phyloP scores from a whole-genome alignment of 2,888 invertebrate species.

The Caprella mutica region DNA sequence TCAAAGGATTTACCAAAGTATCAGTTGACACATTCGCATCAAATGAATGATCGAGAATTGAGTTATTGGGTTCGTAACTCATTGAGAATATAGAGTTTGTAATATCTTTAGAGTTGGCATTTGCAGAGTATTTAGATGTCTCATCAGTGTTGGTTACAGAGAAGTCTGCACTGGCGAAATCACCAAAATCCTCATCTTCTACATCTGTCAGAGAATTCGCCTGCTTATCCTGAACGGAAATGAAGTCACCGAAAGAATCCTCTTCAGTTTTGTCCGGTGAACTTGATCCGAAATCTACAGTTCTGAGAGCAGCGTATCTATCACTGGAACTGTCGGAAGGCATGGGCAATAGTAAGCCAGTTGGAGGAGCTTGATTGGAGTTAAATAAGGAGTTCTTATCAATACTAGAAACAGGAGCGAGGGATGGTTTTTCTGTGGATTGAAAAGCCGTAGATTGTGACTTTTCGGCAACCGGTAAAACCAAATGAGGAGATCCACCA shows the following conservation, averaged over 20 bases:
- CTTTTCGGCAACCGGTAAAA: neutral
- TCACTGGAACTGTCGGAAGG: neutral
- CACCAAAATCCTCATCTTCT: constrained; percentile 2
- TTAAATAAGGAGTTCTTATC: neutral
- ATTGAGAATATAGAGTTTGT: too few relatives aligned
- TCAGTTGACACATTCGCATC: too few relatives aligned
- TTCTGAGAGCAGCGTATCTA: neutral
- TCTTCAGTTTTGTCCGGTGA: neutral
- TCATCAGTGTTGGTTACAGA: too few relatives aligned
- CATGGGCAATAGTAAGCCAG: too few relatives aligned
- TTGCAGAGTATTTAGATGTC: too few relatives aligned
- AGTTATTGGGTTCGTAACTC: too few relatives aligned
- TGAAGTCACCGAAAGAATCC: constrained; percentile 4
- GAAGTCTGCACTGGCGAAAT: neutral
- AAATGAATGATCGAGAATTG: too few relatives aligned
- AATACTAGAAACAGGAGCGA: neutral
- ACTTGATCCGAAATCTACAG: neutral
- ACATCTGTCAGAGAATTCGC: neutral
- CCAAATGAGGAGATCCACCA: neutral
- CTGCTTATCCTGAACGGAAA: too few relatives aligned
- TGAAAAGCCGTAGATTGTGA: neutral
- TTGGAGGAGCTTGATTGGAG: too few relatives aligned
- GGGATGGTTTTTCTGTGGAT: neutral
- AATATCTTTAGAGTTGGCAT: too few relatives aligned
- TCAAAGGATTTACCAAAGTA: too few relatives aligned